Conservation (phyloP, 2,113 vertebrate species). For the Paraplagusia blochii region DNA sequence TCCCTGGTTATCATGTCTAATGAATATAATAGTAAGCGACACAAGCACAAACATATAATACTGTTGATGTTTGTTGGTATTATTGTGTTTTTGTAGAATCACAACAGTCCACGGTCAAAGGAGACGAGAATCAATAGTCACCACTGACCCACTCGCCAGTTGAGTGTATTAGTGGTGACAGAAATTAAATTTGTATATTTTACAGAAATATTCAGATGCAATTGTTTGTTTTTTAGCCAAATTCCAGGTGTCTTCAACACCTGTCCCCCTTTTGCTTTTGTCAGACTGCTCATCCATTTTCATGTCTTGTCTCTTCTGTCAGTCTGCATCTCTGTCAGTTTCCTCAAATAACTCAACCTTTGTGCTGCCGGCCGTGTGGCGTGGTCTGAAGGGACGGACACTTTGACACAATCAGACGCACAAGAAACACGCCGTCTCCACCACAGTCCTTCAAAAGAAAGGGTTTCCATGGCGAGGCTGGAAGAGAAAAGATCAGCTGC, state of each 20-base stretch:
- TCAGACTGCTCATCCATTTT: background rate
- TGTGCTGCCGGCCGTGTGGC: constrained; percentile 8
- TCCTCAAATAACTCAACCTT: constrained; percentile 1
- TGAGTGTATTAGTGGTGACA: no score
- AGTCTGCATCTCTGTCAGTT: background rate
- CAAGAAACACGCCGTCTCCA: constrained; percentile 13
- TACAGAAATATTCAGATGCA: no score
- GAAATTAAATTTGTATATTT: no score
- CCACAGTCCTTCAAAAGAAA: constrained; percentile 31
- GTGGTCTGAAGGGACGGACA: constrained; percentile 23
- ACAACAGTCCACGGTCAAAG: no score
- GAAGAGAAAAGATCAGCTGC: constrained; percentile 22
- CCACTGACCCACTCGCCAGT: no score
- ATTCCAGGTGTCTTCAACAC: background rate
- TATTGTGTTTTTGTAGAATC: no score
- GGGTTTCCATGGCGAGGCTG: constrained; percentile 66
- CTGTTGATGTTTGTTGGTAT: no score
- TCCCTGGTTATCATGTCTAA: no score
- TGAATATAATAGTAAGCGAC: no score
- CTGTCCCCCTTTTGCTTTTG: background rate
- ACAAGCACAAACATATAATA: no score
- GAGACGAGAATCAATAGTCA: no score
- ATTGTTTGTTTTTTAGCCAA: no score
- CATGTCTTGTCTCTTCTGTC: background rate
- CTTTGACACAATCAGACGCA: background rate